A percentile compares a stretch with the other conserved stretches of the same genome.
Evolutionary conservation across 2,888 invertebrate species (phyloP).

Genomic region (Plagiodera versicolora): DNA sequence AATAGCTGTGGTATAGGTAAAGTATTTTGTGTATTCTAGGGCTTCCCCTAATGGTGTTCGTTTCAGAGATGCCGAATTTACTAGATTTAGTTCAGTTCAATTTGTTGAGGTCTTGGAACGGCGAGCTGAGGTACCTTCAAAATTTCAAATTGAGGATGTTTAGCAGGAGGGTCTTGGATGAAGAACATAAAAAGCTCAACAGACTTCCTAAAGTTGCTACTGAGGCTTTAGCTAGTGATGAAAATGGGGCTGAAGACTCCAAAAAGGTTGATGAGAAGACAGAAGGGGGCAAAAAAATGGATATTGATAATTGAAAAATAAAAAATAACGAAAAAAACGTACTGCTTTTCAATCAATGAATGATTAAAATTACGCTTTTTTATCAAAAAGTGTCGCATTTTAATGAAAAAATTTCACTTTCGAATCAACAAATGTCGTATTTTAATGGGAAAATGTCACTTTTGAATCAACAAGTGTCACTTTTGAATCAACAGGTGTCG

Average conservation of each 20-base stretch:
- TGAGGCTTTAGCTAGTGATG: not conserved
- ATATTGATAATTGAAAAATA: constrained; percentile 14
- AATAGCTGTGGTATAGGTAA: constrained; percentile 69
- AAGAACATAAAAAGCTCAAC: constrained; percentile 18
- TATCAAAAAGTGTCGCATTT: no score
- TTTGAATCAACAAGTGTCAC: no score
- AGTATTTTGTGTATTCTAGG: no score
- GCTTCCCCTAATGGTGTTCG: constrained; percentile 34
- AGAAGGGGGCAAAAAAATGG: constrained; percentile 10
- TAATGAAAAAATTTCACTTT: no score
- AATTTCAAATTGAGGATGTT: constrained; percentile 68
- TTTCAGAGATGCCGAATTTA: constrained; percentile 72
- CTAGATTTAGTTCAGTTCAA: constrained; percentile 62
- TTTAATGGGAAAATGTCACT: no score
- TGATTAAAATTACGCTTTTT: no score
- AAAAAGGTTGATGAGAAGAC: not conserved
- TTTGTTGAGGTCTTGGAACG: constrained; percentile 67
- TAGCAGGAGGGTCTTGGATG: constrained; percentile 50
- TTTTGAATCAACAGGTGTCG: no score
- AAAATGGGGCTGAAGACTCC: not conserved
- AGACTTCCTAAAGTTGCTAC: constrained; percentile 9
- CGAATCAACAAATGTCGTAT: no score
- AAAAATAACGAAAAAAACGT: not conserved
- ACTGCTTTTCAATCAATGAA: not conserved
- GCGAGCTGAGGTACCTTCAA: constrained; percentile 66